Conservation (phyloP, 2,888 invertebrate genomes). For the Acleris literana region DNA sequence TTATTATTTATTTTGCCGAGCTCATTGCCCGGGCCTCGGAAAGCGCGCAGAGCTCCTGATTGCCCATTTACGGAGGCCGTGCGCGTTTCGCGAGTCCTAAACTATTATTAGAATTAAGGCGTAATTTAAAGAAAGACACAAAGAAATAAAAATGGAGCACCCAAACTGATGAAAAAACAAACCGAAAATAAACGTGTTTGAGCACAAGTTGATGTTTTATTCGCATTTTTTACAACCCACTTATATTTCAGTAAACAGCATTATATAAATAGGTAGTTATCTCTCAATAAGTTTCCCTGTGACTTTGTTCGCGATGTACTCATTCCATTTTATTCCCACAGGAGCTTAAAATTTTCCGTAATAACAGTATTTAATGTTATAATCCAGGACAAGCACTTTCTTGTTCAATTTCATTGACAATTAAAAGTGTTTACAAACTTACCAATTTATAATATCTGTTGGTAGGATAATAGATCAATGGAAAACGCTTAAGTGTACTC, state of each 20-base stretch:
- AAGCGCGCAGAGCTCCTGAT: constrained; percentile 68
- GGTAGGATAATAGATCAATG: background rate
- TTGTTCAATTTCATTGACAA: too few relatives aligned
- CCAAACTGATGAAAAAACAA: constrained; percentile 76
- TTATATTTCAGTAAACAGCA: background rate
- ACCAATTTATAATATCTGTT: too few relatives aligned
- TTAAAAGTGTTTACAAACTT: too few relatives aligned
- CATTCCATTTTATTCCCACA: too few relatives aligned
- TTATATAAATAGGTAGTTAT: background rate
- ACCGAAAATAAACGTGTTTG: constrained; percentile 81
- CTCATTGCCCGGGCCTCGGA: constrained; percentile 78
- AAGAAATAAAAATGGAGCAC: constrained; percentile 79
- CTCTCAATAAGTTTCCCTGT: background rate
- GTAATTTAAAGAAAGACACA: constrained; percentile 78
- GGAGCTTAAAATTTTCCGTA: too few relatives aligned
- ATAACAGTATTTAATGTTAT: too few relatives aligned
- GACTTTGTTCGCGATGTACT: too few relatives aligned
- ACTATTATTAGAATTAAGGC: constrained; percentile 80
- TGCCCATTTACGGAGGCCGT: constrained; percentile 79
- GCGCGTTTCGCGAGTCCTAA: constrained; percentile 65
- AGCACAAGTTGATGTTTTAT: constrained; percentile 68
- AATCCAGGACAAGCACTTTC: too few relatives aligned
- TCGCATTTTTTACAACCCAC: constrained; percentile 38
- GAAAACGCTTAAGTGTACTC: background rate
- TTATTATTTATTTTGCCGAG: constrained; percentile 82